Evolutionary conservation across 2,797 vertebrate genomes (phyloP).

Genomic region (Tamandua tetradactyla): DNA sequence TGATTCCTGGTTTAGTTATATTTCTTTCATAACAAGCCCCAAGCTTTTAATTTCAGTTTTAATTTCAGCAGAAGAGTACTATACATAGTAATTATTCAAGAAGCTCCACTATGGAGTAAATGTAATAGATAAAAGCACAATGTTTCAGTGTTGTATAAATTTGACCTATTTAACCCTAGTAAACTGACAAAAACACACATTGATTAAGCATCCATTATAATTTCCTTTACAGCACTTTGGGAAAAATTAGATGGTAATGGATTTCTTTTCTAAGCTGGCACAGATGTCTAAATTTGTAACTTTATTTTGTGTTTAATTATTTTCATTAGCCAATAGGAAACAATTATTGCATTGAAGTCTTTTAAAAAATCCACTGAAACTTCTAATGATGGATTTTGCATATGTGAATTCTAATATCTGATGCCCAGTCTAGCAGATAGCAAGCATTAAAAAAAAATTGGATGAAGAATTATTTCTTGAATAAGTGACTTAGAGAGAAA

Average conservation of each 20-base stretch:
- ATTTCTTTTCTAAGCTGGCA: not conserved
- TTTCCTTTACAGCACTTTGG: not conserved
- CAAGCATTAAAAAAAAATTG: not conserved
- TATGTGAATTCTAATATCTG: not conserved
- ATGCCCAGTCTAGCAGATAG: not conserved
- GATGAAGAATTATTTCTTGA: slow-evolving; percentile 12
- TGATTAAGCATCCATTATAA: not conserved
- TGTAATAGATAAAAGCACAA: not conserved
- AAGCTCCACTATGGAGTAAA: not conserved
- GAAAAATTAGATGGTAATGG: not conserved
- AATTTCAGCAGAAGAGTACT: not conserved
- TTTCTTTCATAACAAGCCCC: not conserved
- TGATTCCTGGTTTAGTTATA: slow-evolving; percentile 12
- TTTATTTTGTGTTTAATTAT: slow-evolving; percentile 19
- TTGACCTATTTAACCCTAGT: not conserved
- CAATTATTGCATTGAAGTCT: not conserved
- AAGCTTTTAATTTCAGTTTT: not conserved
- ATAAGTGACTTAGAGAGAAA: not conserved
- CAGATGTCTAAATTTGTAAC: not conserved
- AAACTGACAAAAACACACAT: not conserved
- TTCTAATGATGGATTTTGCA: not conserved
- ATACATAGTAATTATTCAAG: not conserved
- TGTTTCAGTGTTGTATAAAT: slow-evolving; percentile 3
- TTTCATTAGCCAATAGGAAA: not conserved
- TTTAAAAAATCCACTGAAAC: not conserved